phyloP scores from a whole-genome alignment of 2,888 invertebrate genomes.

The Nudaria mundana region DNA sequence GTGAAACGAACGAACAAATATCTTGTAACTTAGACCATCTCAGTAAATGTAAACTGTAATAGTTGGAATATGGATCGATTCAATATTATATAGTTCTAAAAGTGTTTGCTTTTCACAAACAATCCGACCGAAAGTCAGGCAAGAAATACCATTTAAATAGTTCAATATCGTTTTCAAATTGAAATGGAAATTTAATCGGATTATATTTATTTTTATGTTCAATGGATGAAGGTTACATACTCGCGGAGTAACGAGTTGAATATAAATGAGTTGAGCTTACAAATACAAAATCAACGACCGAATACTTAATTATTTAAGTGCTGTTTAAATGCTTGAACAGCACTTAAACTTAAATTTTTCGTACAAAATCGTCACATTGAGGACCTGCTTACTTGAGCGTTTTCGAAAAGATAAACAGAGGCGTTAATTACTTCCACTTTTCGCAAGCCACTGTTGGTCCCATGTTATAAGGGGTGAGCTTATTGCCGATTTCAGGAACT shows the following conservation, averaged over 20 bases:
- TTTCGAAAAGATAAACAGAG: too few species aligned
- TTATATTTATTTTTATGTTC: background rate
- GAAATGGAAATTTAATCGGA: slow-evolving; percentile 7
- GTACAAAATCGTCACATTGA: too few species aligned
- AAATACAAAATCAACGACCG: too few species aligned
- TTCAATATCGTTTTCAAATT: slow-evolving; percentile 19
- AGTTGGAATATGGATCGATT: slow-evolving; percentile 51
- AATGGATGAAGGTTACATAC: background rate
- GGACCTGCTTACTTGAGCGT: too few species aligned
- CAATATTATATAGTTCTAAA: slow-evolving; percentile 57
- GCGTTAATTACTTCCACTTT: too few species aligned
- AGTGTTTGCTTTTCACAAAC: slow-evolving; percentile 36
- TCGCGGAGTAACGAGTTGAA: too few species aligned
- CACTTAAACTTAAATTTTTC: too few species aligned
- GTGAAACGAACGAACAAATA: background rate
- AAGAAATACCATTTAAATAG: slow-evolving; percentile 25
- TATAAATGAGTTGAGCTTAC: background rate
- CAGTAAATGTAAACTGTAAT: slow-evolving; percentile 59
- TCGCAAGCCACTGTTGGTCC: too few species aligned
- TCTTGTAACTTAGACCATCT: slow-evolving; percentile 28
- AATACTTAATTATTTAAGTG: too few species aligned
- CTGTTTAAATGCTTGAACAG: too few species aligned
- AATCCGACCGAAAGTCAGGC: slow-evolving; percentile 5
- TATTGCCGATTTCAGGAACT: too few species aligned
- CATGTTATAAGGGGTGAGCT: too few species aligned